Conservation (phyloP, 2,797 vertebrate genomes). For the Phrynocephalus forsythii region DNA sequence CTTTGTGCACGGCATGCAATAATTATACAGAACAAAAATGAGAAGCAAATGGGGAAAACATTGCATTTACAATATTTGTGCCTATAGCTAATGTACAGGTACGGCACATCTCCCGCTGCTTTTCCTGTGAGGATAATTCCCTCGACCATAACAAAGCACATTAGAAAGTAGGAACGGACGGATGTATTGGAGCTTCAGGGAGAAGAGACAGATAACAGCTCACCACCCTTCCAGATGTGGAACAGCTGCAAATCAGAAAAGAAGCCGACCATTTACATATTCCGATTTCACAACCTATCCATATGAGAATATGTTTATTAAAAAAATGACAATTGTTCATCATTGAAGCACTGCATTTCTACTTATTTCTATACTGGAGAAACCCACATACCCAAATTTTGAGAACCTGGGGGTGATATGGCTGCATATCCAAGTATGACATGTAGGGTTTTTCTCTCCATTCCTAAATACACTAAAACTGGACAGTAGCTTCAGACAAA, state of each 20-base stretch:
- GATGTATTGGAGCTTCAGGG: fast-evolving
- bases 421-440: background rate
- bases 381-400: slow-evolving; percentile 43
- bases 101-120: background rate
- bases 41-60: background rate
- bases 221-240: slow-evolving; percentile 11
- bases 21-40: slow-evolving; percentile 8
- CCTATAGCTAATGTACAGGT: slow-evolving; percentile 5
- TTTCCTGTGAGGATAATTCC: background rate
- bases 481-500: too few species aligned
- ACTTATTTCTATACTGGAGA: slow-evolving; percentile 30
- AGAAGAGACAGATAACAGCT: background rate
- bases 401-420: slow-evolving; percentile 9
- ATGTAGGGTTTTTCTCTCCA: background rate
- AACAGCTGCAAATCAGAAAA: background rate
- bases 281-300: slow-evolving; percentile 47
- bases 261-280: slow-evolving; percentile 19
- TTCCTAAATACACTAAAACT: too few species aligned
- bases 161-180: slow-evolving; percentile 19
- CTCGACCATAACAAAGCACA: background rate
- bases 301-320: slow-evolving; percentile 10
- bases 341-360: slow-evolving; percentile 47
- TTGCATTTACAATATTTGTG: background rate
- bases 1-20: background rate
- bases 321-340: slow-evolving; percentile 53